Conservation (phyloP, 30 jellyfish, hydroid and myxozoan genomes). For the Hydractinia echinata region DNA sequence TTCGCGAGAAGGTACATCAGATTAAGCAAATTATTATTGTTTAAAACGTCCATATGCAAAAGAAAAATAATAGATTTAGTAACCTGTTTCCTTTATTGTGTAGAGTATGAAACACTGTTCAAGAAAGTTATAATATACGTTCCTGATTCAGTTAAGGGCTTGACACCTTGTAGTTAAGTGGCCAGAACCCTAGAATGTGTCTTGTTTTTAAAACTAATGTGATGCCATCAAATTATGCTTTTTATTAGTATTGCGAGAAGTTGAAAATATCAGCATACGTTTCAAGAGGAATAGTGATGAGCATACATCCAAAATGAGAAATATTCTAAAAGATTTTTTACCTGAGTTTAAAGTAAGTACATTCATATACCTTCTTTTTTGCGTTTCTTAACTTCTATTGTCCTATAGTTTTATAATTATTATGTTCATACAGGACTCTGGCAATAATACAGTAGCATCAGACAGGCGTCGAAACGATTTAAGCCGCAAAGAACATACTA, state of each 20-base stretch:
- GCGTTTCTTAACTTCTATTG: no score
- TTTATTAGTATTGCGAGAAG: conserved; percentile 71
- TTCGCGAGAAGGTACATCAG: conserved; percentile 61
- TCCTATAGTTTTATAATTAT: no score
- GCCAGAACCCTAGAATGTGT: no score
- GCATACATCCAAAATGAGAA: conserved; percentile 53
- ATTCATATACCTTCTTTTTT: no score
- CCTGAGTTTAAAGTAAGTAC: conserved; percentile 37
- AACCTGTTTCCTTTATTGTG: no score
- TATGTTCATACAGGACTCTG: no score
- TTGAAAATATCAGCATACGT: conserved; percentile 76
- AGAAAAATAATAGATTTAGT: no score
- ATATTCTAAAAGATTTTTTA: conserved; percentile 44
- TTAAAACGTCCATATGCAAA: neutral
- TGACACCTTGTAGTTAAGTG: no score
- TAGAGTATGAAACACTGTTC: neutral
- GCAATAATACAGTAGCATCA: no score
- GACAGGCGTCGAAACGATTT: neutral
- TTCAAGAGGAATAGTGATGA: conserved; percentile 63
- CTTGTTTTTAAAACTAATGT: no score
- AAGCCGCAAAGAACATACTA: neutral
- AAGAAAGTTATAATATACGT: neutral
- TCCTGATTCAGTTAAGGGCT: neutral
- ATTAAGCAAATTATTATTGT: conserved; percentile 27
- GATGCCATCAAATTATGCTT: neutral